A percentile compares a stretch with the other conserved stretches of the same genome.
Conservation (phyloP, 2,113 vertebrate species). For the Caranx ignobilis region DNA sequence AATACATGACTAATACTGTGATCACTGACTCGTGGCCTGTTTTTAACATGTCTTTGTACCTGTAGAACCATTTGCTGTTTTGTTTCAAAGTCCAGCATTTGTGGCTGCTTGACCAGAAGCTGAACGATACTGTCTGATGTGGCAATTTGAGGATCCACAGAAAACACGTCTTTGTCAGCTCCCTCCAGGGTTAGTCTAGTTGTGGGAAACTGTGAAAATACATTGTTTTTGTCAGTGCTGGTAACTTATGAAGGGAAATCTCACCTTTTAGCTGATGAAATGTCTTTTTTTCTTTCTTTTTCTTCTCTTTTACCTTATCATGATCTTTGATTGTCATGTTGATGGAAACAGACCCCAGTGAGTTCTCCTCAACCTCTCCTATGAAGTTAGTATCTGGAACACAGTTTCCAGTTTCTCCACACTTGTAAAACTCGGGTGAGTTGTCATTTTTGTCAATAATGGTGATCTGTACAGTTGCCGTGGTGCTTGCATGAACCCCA, state of each 20-base stretch:
- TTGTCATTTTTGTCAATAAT: constrained; percentile 91
- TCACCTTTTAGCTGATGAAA: neutral
- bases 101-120: constrained; percentile 81
- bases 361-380: constrained; percentile 86
- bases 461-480: constrained; percentile 78
- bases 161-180: constrained; percentile 80
- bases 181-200: constrained; percentile 85
- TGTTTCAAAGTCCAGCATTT: constrained; percentile 88
- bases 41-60: constrained; percentile 76
- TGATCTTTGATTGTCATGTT: constrained; percentile 85
- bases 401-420: constrained; percentile 76
- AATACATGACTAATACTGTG: neutral
- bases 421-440: constrained; percentile 89
- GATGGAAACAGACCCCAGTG: constrained; percentile 81
- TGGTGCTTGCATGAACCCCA: constrained; percentile 52
- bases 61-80: constrained; percentile 81
- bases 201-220: constrained; percentile 77
- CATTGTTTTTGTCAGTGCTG: neutral
- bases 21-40: neutral
- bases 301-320: constrained; percentile 84
- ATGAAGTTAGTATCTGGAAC: constrained; percentile 72
- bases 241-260: neutral
- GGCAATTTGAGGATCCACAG: constrained; percentile 78
- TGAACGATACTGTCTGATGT: constrained; percentile 79
- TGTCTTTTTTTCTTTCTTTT: no score